Conservation (phyloP, 1,140 invertebrate species). For the Thaumetopoea pityocampa region DNA sequence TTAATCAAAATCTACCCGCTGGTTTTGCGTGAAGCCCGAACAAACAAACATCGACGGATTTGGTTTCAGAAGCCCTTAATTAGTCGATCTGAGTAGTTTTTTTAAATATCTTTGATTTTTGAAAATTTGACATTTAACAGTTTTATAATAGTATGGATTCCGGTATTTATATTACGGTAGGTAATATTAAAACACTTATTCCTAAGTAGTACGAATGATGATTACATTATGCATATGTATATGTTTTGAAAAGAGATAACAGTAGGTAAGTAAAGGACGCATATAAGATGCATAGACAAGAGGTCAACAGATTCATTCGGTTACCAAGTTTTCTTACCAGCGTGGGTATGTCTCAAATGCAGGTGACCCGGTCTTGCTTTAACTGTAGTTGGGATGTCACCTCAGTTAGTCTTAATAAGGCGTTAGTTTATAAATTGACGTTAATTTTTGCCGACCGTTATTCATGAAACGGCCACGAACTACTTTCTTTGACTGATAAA, state of each 20-base stretch:
- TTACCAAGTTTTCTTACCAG: slow-evolving; percentile 55
- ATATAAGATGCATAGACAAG: slow-evolving; percentile 20
- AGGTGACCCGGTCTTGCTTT: slow-evolving; percentile 65
- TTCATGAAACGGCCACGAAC: slow-evolving; percentile 25
- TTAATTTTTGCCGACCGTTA: slow-evolving; percentile 38
- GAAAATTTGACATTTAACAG: too few species aligned
- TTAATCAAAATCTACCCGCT: too few species aligned
- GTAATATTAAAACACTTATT: too few species aligned
- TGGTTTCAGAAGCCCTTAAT: too few species aligned
- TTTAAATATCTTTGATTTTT: too few species aligned
- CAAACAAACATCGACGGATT: too few species aligned
- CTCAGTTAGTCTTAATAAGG: slow-evolving; percentile 56
- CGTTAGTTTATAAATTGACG: slow-evolving; percentile 61
- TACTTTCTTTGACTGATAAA: slow-evolving; percentile 51
- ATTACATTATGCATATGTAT: too few species aligned
- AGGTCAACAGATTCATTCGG: slow-evolving; percentile 42
- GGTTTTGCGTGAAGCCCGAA: too few species aligned
- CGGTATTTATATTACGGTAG: too few species aligned
- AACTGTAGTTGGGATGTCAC: slow-evolving; percentile 64
- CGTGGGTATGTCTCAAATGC: slow-evolving; percentile 44
- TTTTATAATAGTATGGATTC: too few species aligned
- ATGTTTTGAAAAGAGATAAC: slow-evolving; percentile 52
- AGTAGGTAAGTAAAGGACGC: slow-evolving; percentile 54
- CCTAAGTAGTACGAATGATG: too few species aligned
- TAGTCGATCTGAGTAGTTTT: too few species aligned